Evolutionary conservation across 92 coral and sea anemone species (phyloP).

Genomic region (Virgularia gustaviana): DNA sequence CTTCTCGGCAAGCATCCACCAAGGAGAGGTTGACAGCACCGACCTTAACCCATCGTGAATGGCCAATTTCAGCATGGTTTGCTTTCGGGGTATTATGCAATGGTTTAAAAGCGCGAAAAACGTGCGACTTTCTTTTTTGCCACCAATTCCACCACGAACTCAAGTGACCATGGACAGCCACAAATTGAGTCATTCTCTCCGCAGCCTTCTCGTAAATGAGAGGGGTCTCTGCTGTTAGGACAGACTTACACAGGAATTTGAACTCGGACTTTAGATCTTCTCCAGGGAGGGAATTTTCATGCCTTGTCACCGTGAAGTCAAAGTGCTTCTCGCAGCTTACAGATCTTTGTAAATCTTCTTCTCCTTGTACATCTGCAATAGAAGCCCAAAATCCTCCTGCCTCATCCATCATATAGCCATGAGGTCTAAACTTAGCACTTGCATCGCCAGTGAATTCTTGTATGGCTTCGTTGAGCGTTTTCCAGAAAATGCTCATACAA

Average conservation of each 20-base stretch:
- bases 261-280: conserved; percentile 9
- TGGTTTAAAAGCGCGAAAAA: conserved; percentile 42
- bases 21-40: conserved; percentile 36
- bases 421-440: conserved; percentile 30
- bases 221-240: conserved; percentile 44
- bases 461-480: conserved; percentile 43
- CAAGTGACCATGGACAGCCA: conserved; percentile 26
- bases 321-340: conserved; percentile 51
- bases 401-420: conserved; percentile 57
- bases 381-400: conserved; percentile 54
- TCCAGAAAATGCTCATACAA: conserved; percentile 52
- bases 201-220: conserved; percentile 41
- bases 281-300: conserved; percentile 19
- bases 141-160: conserved; percentile 57
- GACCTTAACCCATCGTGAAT: conserved; percentile 42
- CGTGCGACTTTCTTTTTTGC: conserved; percentile 43
- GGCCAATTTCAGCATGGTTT: conserved; percentile 41
- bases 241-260: conserved; percentile 39
- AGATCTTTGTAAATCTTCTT: conserved; percentile 40
- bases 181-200: conserved; percentile 42
- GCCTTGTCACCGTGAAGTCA: conserved; percentile 21
- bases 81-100: conserved; percentile 38
- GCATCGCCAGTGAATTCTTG: conserved; percentile 33
- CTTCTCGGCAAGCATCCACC: conserved; percentile 41
- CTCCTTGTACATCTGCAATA: conserved; percentile 42